Evolutionary conservation across 2,888 invertebrate species (phyloP).

Genomic region (Erebia palarica): DNA sequence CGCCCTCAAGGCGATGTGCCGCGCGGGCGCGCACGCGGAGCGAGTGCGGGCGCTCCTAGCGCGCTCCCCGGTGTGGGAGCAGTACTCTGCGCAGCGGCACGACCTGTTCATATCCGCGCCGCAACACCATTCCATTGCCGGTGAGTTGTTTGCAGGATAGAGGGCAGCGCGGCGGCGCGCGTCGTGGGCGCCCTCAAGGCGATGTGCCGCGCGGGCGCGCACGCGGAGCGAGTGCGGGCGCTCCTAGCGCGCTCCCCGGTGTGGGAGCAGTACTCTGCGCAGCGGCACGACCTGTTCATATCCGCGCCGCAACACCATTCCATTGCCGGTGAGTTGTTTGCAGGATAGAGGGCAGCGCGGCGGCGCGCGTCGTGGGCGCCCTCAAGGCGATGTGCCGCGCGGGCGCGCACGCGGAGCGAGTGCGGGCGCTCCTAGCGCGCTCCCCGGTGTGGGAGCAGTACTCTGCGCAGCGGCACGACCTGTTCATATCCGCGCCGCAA

Average conservation of each 20-base stretch:
- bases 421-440: constrained; percentile 89
- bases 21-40: constrained; percentile 91
- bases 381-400: constrained; percentile 96
- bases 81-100: constrained; percentile 97
- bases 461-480: constrained; percentile 96
- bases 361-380: constrained; percentile 98
- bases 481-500: constrained; percentile 93
- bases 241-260: constrained; percentile 91
- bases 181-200: constrained; percentile 97
- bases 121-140: constrained; percentile 90
- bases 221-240: constrained; percentile 92
- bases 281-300: constrained; percentile 97
- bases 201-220: constrained; percentile 90
- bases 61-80: constrained; percentile 93
- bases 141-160: constrained; percentile 86
- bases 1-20: constrained; percentile 96
- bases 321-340: constrained; percentile 87
- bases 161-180: constrained; percentile 94
- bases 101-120: constrained; percentile 95
- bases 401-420: constrained; percentile 91
- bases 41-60: constrained; percentile 91
- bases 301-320: constrained; percentile 90
- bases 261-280: constrained; percentile 98
- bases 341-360: constrained; percentile 89
- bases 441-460: constrained; percentile 96